phyloP scores from a whole-genome alignment of 2,797 vertebrate genomes.

The Chaenodraco wilsoni region DNA sequence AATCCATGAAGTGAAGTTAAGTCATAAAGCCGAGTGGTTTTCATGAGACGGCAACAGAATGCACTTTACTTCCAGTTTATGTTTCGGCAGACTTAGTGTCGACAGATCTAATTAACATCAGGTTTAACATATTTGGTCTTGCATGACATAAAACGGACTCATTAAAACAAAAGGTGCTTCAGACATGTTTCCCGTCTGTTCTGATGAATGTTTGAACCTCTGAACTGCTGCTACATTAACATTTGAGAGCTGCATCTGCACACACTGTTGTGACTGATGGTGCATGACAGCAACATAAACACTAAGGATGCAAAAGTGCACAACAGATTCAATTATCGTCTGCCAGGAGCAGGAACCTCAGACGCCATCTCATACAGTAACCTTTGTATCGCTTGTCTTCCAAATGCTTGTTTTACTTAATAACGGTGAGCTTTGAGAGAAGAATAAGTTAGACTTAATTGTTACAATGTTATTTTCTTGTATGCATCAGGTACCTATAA shows the following conservation, averaged over 20 bases:
- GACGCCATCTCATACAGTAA: conserved; percentile 6
- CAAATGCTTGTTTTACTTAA: conserved; percentile 6
- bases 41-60: conserved; percentile 12
- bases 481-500: background rate
- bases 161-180: conserved; percentile 14
- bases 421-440: background rate
- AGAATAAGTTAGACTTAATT: background rate
- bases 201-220: conserved; percentile 16
- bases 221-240: conserved; percentile 41
- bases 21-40: conserved; percentile 42
- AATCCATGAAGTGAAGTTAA: conserved; percentile 39
- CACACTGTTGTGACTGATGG: conserved; percentile 12
- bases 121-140: conserved; percentile 16
- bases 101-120: conserved; percentile 42
- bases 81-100: background rate
- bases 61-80: background rate
- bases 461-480: background rate
- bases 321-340: conserved; percentile 51
- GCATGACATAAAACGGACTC: conserved; percentile 21
- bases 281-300: conserved; percentile 36
- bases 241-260: conserved; percentile 27
- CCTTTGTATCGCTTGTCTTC: conserved; percentile 18
- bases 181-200: conserved; percentile 5
- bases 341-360: conserved; percentile 32
- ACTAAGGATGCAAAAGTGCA: conserved; percentile 37